Conservation (phyloP, 35 echinoderm and acorn worm genomes). For the Apostichopus parvimensis region DNA sequence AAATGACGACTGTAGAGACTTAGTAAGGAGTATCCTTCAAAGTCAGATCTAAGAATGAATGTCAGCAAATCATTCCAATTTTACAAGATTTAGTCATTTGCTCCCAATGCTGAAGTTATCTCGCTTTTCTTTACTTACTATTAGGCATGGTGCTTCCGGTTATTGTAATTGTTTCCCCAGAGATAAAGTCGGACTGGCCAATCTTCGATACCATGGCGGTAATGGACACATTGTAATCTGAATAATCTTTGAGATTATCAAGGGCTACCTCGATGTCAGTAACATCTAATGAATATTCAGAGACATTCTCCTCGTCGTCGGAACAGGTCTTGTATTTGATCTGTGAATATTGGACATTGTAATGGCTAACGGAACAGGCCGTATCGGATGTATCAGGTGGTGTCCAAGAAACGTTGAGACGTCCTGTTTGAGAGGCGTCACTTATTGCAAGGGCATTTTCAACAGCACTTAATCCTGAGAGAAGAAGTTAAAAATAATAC, state of each 20-base stretch:
- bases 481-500: neutral
- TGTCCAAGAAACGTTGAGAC: slow-evolving; percentile 18
- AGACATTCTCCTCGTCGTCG: neutral
- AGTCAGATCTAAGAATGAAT: too few species aligned
- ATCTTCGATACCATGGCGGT: neutral
- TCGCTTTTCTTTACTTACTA: neutral
- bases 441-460: neutral
- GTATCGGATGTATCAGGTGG: neutral
- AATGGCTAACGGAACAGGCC: neutral
- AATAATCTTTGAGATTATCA: neutral
- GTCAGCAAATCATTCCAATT: too few species aligned
- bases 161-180: neutral
- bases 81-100: too few species aligned
- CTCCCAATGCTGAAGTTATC: too few species aligned
- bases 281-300: neutral
- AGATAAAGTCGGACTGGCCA: neutral
- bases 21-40: too few species aligned
- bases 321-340: slow-evolving; percentile 2
- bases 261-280: neutral
- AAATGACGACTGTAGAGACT: too few species aligned
- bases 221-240: neutral
- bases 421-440: neutral
- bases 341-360: slow-evolving; percentile 1
- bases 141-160: neutral
- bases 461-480: neutral